Evolutionary conservation across 2,113 vertebrate species (phyloP).

Genomic region (Oceanodroma tethys): DNA sequence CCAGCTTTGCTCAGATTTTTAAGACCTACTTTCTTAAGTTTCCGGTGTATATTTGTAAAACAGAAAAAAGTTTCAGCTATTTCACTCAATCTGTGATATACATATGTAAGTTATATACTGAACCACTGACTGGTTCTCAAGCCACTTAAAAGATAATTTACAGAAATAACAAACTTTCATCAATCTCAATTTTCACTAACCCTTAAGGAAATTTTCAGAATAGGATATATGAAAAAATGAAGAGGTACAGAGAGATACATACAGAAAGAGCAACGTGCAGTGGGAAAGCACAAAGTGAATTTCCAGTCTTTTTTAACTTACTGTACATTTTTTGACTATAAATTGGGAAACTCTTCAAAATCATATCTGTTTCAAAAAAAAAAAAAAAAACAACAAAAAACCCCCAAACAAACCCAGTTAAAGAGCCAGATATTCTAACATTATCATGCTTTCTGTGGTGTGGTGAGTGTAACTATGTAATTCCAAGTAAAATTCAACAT

Average conservation of each 20-base stretch:
- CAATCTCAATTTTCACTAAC: background rate
- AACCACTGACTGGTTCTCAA: background rate
- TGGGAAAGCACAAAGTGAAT: background rate
- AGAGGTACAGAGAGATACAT: background rate
- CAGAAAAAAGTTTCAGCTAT: background rate
- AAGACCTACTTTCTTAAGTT: background rate
- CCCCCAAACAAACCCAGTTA: background rate
- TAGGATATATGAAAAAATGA: background rate
- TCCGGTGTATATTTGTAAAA: accelerated
- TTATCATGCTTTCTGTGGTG: background rate
- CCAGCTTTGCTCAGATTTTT: background rate
- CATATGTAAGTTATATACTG: background rate
- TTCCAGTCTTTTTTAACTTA: background rate
- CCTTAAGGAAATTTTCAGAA: background rate
- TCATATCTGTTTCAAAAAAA: background rate
- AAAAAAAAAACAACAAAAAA: background rate
- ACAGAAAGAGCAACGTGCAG: background rate
- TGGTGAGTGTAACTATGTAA: background rate
- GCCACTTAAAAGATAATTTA: background rate
- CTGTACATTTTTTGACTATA: background rate
- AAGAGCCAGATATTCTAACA: background rate
- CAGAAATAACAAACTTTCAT: background rate
- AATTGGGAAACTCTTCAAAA: background rate
- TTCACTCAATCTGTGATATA: background rate
- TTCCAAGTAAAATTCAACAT: background rate